Evolutionary conservation across 2,888 invertebrate genomes (phyloP).

Genomic region (Tipula helvola): DNA sequence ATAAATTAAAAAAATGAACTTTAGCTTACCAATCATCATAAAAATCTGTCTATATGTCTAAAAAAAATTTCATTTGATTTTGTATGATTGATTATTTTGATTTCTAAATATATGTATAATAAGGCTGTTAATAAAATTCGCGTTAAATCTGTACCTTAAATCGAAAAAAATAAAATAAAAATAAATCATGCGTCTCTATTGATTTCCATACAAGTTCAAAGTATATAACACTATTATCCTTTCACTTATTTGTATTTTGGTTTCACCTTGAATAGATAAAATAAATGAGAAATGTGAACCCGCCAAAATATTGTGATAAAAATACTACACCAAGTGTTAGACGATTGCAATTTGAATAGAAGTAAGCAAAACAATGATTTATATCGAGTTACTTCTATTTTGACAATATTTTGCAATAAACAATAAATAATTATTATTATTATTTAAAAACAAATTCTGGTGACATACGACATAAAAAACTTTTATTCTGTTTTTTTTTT

Average conservation of each 20-base stretch:
- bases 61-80: neutral
- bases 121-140: neutral
- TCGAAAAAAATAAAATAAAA: neutral
- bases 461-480: neutral
- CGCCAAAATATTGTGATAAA: neutral
- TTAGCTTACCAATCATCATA: neutral
- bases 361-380: neutral
- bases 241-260: neutral
- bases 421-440: neutral
- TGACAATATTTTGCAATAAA: neutral
- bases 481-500: neutral
- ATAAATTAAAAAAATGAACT: neutral
- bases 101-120: no score
- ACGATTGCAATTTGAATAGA: neutral
- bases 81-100: neutral
- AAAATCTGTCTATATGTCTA: neutral
- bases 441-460: neutral
- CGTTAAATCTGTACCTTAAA: neutral
- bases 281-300: neutral
- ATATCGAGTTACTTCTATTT: neutral
- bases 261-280: neutral
- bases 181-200: neutral
- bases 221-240: neutral
- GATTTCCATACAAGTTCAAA: neutral
- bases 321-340: neutral